phyloP scores from a whole-genome alignment of 2,113 vertebrate genomes.

The Neogale vison region DNA sequence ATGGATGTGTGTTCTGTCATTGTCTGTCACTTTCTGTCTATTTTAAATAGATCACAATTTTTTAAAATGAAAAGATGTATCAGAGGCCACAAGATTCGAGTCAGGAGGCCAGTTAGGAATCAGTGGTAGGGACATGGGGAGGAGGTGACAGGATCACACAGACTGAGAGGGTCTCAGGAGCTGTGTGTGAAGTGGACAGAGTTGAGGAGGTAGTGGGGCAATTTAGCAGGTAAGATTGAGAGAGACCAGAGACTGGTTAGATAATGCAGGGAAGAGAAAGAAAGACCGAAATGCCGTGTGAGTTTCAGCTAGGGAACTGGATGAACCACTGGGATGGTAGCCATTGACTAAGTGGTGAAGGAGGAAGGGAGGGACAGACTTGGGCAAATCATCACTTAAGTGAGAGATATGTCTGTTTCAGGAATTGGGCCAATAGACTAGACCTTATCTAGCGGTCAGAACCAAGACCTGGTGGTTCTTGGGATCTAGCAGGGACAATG shows the following conservation, averaged over 20 bases:
- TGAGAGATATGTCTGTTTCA: background rate
- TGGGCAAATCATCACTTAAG: background rate
- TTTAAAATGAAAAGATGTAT: background rate
- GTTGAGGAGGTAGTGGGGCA: background rate
- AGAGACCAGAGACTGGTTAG: background rate
- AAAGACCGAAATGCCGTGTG: background rate
- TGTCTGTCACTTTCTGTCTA: background rate
- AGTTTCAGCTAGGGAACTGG: background rate
- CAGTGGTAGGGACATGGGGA: background rate
- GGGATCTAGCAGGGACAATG: rapidly evolving
- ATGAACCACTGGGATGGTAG: background rate
- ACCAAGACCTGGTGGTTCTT: background rate
- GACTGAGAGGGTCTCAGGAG: background rate
- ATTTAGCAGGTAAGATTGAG: background rate
- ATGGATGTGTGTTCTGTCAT: background rate
- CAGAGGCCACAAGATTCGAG: background rate
- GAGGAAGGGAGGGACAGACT: background rate
- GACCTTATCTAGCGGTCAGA: background rate
- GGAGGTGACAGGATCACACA: background rate
- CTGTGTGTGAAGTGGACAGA: background rate
- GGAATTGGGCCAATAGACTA: background rate
- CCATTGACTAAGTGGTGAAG: background rate
- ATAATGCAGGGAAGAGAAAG: background rate
- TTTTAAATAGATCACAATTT: background rate
- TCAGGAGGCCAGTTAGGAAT: background rate